Evolutionary conservation across 2,797 vertebrate genomes (phyloP).

Genomic region (Syncerus caffer): DNA sequence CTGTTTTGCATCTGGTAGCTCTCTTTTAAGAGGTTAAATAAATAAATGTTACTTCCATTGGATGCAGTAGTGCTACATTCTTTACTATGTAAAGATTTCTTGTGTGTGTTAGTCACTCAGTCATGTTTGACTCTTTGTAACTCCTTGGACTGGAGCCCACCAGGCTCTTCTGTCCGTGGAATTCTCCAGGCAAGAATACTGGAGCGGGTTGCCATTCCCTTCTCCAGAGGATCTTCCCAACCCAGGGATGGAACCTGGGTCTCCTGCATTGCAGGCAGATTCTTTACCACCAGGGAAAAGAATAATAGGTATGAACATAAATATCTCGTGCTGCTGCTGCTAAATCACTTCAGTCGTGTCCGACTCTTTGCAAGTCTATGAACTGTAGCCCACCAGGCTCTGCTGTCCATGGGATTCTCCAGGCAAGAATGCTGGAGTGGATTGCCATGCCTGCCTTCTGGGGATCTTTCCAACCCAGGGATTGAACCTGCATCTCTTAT

Average conservation of each 20-base stretch:
- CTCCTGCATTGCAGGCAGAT: not conserved
- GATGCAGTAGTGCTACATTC: not conserved
- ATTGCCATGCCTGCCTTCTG: not conserved
- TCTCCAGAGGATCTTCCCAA: not conserved
- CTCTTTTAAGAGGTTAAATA: slow-evolving; percentile 30
- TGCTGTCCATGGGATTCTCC: not conserved
- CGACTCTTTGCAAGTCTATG: not conserved
- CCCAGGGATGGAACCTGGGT: not conserved
- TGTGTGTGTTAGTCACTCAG: not conserved
- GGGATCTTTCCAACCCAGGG: not conserved
- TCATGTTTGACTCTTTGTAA: not conserved
- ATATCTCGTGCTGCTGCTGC: not conserved
- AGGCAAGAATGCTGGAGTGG: not conserved
- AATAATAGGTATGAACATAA: not conserved
- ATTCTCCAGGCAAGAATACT: not conserved
- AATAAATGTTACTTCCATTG: not conserved
- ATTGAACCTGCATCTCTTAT: not conserved
- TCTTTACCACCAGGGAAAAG: not conserved
- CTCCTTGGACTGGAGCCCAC: not conserved
- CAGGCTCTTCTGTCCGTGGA: not conserved
- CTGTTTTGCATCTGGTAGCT: not conserved
- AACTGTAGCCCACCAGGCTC: not conserved
- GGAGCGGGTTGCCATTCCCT: not conserved
- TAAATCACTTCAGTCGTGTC: not conserved
- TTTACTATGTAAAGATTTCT: slow-evolving; percentile 6